Evolutionary conservation across 2,797 vertebrate genomes (phyloP).

Genomic region (Carcharodon carcharias): DNA sequence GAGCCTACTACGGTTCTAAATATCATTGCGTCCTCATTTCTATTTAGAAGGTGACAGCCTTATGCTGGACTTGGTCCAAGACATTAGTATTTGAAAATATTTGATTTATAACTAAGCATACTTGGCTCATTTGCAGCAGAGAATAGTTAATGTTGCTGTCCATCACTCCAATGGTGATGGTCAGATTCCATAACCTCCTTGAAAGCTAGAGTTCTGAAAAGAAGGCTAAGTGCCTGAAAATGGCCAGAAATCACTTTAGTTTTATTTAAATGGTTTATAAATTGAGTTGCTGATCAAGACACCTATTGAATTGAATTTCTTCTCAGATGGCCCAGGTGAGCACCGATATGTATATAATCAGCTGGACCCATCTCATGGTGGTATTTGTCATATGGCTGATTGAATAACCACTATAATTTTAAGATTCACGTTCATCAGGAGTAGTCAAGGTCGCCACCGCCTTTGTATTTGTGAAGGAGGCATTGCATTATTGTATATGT

Average conservation of each 20-base stretch:
- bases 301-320: neutral
- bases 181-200: neutral
- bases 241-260: neutral
- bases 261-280: neutral
- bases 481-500: neutral
- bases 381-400: neutral
- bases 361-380: neutral
- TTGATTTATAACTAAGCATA: neutral
- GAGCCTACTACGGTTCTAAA: neutral
- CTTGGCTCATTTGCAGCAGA: neutral
- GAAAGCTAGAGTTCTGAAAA: neutral
- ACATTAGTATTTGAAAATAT: neutral
- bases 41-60: neutral
- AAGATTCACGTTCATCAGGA: neutral
- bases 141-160: neutral
- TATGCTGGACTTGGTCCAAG: neutral
- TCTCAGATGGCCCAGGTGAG: neutral
- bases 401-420: neutral
- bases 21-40: too few relatives aligned
- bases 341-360: too few relatives aligned
- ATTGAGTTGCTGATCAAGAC: neutral
- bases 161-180: neutral
- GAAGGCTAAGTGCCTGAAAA: neutral
- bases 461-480: neutral
- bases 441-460: neutral